These are phyloP conservation scores for Zaprionus lachaisei DNA, from an alignment of 1,140 invertebrate species.

Conservation along the genomic window DNA sequence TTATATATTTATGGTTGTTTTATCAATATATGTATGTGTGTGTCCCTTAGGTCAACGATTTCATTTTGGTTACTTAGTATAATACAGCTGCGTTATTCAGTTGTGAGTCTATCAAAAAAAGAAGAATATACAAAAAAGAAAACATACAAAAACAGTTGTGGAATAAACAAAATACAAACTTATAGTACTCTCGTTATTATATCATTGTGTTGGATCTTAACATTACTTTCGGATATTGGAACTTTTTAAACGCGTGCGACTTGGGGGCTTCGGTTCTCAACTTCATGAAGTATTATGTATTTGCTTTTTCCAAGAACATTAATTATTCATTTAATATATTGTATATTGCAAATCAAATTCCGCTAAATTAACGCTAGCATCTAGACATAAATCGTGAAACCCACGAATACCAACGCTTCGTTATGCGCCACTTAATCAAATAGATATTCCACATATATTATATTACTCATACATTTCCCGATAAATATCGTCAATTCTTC, in stretches of 20 bases:
- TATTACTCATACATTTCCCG: slow-evolving; percentile 1
- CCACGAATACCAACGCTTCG: slow-evolving; percentile 10
- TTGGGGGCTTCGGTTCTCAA: neutral
- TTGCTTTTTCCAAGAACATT: neutral
- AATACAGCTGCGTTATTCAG: slow-evolving; percentile 37
- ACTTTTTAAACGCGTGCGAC: neutral
- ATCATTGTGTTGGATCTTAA: neutral
- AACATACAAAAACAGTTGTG: neutral
- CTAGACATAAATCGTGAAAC: slow-evolving; percentile 25
- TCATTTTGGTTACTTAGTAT: slow-evolving; percentile 35
- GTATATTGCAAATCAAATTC: neutral
- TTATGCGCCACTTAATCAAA: neutral
- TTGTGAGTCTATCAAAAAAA: neutral
- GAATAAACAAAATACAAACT: slow-evolving; percentile 8
- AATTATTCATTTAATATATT: neutral
- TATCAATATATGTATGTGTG: slow-evolving; percentile 43
- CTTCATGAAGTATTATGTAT: neutral
- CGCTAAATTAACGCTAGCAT: neutral
- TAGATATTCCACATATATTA: neutral
- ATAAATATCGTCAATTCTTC: slow-evolving; percentile 22
- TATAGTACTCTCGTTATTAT: neutral
- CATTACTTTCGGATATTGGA: neutral
- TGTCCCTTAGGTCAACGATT: slow-evolving; percentile 38
- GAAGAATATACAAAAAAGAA: neutral
- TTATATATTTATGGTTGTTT: slow-evolving; percentile 22